Base-by-base conservation (phyloP, 2,113 vertebrate species). In the Callionymus lyra region DNA sequence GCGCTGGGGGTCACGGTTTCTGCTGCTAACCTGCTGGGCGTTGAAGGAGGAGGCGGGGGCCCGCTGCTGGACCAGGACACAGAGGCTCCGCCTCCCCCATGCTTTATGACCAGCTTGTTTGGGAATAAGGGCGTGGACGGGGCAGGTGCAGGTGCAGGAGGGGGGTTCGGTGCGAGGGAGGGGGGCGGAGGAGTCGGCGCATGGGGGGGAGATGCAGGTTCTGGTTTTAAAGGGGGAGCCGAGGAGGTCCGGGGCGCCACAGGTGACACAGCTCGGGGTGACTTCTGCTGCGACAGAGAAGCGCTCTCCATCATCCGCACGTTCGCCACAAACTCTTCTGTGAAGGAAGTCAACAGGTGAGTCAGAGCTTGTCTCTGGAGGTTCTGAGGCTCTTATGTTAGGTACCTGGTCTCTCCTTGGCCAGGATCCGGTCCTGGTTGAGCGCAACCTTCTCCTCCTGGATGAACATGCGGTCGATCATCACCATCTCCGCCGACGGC, bases 391-490 rank as follows among this genome's bases (percentile, higher is more conserved):
- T 27, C 4, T 5, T 16, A 14, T 37, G 39, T 21, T 21, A 10
- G 3, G 6, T 77, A 94, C 92, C 92, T 32, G 92, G 92, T 65
- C 90, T 89, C 69, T 97, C 93, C 76, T 88, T 90, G 6, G 93
- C 93, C 41, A 97, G 59, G 53, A 93, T 78, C 35, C 85, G 85
- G 76, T 97, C 90, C 16, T 90, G 85, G 44, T 80, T 86, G 32
- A 97, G 49, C 0, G 86, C 88, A 6, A 91, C 75, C 64, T 96
- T 96, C 53, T 96, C 93, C 53, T 97, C 92, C 72, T 97, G 92
- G 41, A 95, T 97, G 62, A 97, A 96, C 91, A 96, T 97, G 16
- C 91, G 75, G 74, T 97, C 91, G 6, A 97, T 96, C 93, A 97
- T 97, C 43, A 96, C 93, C 93, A 96, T 96, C 80, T 96, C 93